Evolutionary conservation across 2,113 vertebrate genomes (phyloP).

Genomic region (Acrocephalus kingi): DNA sequence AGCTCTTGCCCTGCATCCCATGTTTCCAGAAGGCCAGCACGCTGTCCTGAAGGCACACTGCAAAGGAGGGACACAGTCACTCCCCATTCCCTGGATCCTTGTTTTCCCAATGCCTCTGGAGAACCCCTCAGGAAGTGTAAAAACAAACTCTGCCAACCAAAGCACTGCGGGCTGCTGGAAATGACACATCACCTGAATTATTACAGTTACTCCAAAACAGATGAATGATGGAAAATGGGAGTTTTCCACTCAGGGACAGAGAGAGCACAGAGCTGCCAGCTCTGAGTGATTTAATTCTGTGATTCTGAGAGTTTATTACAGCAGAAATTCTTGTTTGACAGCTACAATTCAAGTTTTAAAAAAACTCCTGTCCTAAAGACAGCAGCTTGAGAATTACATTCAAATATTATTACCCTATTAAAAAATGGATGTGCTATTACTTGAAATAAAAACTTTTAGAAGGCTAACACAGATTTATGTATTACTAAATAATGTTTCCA

Average conservation of each 20-base stretch:
- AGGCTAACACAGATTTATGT: background rate
- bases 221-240: background rate
- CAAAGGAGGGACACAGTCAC: background rate
- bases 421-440: background rate
- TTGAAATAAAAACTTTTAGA: background rate
- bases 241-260: background rate
- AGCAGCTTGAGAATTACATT: background rate
- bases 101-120: background rate
- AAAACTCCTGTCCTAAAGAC: background rate
- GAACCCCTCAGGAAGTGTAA: background rate
- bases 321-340: background rate
- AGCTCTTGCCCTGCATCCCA: slow-evolving; percentile 99
- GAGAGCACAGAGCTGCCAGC: background rate
- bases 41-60: slow-evolving; percentile 98
- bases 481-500: background rate
- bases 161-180: background rate
- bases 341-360: background rate
- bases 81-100: background rate
- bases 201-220: background rate
- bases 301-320: background rate
- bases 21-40: slow-evolving; percentile 99
- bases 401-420: background rate
- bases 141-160: background rate
- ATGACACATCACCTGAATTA: background rate
- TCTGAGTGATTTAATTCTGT: background rate